These are phyloP conservation scores for Erebia aethiops DNA, from an alignment of 2,888 invertebrate species.

Conservation along the genomic window DNA sequence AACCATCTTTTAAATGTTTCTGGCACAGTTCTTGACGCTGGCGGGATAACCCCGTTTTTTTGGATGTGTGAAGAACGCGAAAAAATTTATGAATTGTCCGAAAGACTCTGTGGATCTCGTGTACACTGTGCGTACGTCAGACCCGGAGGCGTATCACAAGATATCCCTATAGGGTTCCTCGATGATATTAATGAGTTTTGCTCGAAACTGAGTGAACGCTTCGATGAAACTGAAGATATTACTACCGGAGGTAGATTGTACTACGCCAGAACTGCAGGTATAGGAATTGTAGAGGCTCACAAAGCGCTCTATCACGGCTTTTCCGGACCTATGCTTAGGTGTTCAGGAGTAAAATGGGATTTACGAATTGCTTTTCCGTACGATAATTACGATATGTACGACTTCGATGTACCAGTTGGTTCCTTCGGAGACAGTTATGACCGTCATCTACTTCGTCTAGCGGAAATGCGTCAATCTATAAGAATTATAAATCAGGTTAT, in stretches of 20 bases:
- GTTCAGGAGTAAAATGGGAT: conserved; percentile 94
- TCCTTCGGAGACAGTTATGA: conserved; percentile 93
- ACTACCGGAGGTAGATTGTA: conserved; percentile 88
- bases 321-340: conserved; percentile 88
- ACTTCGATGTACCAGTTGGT: conserved; percentile 93
- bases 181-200: conserved; percentile 90
- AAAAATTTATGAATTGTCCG: conserved; percentile 93
- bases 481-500: conserved; percentile 91
- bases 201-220: conserved; percentile 86
- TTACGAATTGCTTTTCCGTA: conserved; percentile 91
- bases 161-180: conserved; percentile 85
- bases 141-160: conserved; percentile 89
- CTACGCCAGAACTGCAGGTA: conserved; percentile 85
- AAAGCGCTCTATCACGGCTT: conserved; percentile 90
- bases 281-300: conserved; percentile 88
- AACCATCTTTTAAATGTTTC: conserved; percentile 91
- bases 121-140: conserved; percentile 92
- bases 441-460: conserved; percentile 86
- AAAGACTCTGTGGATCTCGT: conserved; percentile 91
- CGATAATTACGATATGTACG: conserved; percentile 90
- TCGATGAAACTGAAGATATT: conserved; percentile 93
- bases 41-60: conserved; percentile 94
- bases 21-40: conserved; percentile 90
- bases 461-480: conserved; percentile 90
- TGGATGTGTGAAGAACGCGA: conserved; percentile 96